Evolutionary conservation across 1,140 invertebrate species (phyloP), one percentile per base, ranked within the genome.

Genomic region (Hetaerina americana): DNA sequence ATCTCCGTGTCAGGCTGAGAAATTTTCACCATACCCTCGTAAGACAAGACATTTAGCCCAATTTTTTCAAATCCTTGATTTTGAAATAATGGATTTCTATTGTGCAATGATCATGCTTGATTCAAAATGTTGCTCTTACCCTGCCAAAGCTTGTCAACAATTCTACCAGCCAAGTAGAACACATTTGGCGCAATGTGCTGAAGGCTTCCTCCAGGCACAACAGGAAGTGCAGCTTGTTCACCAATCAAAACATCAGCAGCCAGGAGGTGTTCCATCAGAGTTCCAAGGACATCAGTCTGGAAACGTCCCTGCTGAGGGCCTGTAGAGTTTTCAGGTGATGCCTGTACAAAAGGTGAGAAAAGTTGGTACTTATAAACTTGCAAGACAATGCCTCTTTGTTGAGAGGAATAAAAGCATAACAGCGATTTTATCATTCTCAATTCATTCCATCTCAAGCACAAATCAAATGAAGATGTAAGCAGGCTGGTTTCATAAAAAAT

Each of bases 131-230:
- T 18, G 22, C 70, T 66, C 57, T 77, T 76, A 87, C 94, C 95
- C 83, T 97, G 94, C 97, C 97, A 99, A 67, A 99, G 82, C 83
- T 97, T 98, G 78, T 99, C 97, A 2, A 99, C 96, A 49, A 98
- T 88, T 75, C 96, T 85, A 0, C 93, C 91, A 0, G 93, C 91
- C 71, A 98, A 86, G 78, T 98, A 97, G 78, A 95, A 97, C 0
- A 98, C 93, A 83, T 96, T 97, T 8, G 86, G 87, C 0, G 92
- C 89, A 72, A 96, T 91, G 79, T 95, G 90, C 66, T 92, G 89
- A 12, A 87, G 88, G 73, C 90, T 92, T 0, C 92, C 86, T 1
- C 90, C 85, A 27, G 90, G 90, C 27, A 93, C 87, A 31, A 90
- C 84, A 0, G 90, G 90, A 49, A 92, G 81, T 0, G 89, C 90